A percentile compares a stretch with the other conserved stretches of the same genome.
Conservation (phyloP, 2,113 vertebrate species). For the Alexandromys fortis region DNA sequence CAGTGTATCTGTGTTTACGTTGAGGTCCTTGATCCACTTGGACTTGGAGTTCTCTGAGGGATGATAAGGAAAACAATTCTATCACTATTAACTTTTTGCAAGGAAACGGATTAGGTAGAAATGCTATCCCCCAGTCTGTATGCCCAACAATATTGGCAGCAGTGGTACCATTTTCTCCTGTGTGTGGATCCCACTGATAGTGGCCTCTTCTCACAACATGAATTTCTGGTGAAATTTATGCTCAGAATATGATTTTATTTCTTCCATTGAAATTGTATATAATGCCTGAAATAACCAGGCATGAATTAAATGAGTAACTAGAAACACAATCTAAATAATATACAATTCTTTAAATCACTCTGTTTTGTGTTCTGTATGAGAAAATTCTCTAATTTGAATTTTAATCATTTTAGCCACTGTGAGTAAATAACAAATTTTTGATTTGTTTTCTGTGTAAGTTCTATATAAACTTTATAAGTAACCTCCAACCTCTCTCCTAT, state of each 20-base stretch:
- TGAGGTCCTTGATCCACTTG: too few relatives aligned
- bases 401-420: not conserved
- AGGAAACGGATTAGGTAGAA: not conserved
- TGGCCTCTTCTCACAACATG: not conserved
- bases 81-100: not conserved
- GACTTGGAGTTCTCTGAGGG: too few relatives aligned
- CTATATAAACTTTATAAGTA: constrained; percentile 62
- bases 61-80: not conserved
- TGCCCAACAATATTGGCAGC: fast-evolving
- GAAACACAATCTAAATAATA: not conserved
- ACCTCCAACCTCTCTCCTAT: constrained; percentile 23
- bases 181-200: fast-evolving
- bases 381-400: not conserved
- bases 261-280: not conserved
- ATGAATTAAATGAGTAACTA: not conserved
- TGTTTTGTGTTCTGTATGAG: not conserved
- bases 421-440: not conserved
- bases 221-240: not conserved
- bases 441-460: constrained; percentile 11
- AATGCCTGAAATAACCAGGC: not conserved
- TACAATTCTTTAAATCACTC: not conserved
- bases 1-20: too few relatives aligned
- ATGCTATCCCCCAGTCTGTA: fast-evolving
- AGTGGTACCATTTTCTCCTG: not conserved
- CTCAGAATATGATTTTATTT: not conserved